phyloP scores from a whole-genome alignment of 1,140 invertebrate genomes.

The Drosophila baimaii region DNA sequence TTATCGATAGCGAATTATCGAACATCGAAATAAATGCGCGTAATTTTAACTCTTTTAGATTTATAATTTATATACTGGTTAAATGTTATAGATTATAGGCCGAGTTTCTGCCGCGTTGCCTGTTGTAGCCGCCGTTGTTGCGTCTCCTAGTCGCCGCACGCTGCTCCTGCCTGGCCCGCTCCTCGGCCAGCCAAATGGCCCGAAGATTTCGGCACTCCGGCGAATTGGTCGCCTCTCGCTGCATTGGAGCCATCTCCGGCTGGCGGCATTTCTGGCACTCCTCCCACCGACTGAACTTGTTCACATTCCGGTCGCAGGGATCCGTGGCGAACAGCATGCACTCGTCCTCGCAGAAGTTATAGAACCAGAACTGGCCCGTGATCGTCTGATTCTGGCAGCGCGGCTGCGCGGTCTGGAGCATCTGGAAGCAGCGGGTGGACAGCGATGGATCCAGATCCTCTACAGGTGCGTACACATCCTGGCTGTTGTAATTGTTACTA shows the following conservation, averaged over 20 bases:
- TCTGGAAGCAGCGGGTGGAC: constrained; percentile 60
- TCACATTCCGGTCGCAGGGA: constrained; percentile 69
- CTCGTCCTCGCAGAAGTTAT: constrained; percentile 70
- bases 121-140: constrained; percentile 17
- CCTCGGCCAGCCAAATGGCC: constrained; percentile 21
- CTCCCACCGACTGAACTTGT: constrained; percentile 72
- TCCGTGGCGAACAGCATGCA: constrained; percentile 73
- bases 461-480: background rate
- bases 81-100: constrained; percentile 5
- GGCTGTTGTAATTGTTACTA: constrained; percentile 1
- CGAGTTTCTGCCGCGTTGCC: constrained; percentile 25
- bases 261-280: constrained; percentile 55
- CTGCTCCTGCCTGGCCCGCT: constrained; percentile 32
- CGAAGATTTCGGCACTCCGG: constrained; percentile 48
- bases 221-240: constrained; percentile 19
- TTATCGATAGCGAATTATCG: constrained; percentile 1
- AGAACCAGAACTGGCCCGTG: constrained; percentile 75
- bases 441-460: constrained; percentile 19
- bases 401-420: constrained; percentile 41
- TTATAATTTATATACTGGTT: constrained; percentile 2
- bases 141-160: constrained; percentile 12
- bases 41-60: background rate
- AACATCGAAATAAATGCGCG: background rate
- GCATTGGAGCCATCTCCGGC: constrained; percentile 40
- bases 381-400: constrained; percentile 50